These are phyloP conservation scores for Aphelenchoides bicaudatus DNA, from an alignment of 2,888 invertebrate species.

Conservation along the genomic window DNA sequence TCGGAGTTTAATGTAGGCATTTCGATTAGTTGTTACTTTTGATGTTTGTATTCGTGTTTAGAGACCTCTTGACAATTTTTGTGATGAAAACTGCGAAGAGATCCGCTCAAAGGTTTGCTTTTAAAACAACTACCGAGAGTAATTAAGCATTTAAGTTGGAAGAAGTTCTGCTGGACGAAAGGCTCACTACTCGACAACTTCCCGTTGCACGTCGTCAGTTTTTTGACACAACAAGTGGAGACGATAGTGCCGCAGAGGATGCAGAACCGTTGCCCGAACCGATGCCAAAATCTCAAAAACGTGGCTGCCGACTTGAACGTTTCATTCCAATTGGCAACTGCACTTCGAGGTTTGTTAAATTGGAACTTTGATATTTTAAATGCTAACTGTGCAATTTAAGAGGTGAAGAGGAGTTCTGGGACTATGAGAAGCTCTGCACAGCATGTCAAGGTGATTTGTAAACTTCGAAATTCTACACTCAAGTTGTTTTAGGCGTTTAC, in stretches of 20 bases:
- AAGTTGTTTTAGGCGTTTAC: no score
- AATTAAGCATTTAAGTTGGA: conserved; percentile 29
- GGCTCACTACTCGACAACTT: not conserved
- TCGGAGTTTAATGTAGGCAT: not conserved
- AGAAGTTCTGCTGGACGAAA: conserved; percentile 14
- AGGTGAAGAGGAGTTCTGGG: conserved; percentile 43
- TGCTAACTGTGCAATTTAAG: no score
- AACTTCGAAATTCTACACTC: no score
- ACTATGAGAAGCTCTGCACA: conserved; percentile 46
- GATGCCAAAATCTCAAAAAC: not conserved
- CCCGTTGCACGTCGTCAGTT: not conserved
- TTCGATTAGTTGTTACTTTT: not conserved
- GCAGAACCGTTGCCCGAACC: not conserved
- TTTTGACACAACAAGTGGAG: not conserved
- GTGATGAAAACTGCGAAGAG: conserved; percentile 33
- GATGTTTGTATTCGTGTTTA: conserved; percentile 7
- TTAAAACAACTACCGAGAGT: no score
- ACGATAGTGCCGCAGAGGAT: conserved; percentile 4
- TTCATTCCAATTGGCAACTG: conserved; percentile 52
- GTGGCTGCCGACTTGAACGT: conserved; percentile 30
- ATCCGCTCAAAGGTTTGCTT: no score
- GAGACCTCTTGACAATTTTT: conserved; percentile 18
- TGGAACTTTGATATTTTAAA: no score
- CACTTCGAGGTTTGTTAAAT: no score
- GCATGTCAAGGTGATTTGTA: conserved; percentile 49